phyloP scores from a whole-genome alignment of 2,888 invertebrate genomes.

The Lasioglossum figueresi region DNA sequence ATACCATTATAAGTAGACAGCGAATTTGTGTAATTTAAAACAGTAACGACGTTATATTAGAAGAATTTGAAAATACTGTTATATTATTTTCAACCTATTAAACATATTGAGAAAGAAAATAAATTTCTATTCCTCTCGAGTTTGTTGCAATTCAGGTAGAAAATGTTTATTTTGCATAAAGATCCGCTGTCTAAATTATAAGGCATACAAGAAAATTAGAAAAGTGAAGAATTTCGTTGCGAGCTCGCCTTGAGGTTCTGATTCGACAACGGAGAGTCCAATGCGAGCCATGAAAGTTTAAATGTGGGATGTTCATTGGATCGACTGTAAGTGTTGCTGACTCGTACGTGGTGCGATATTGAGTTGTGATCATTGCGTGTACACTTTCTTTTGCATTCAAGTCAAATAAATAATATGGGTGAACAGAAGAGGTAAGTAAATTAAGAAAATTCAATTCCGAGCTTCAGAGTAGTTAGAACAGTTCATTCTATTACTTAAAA shows the following conservation, averaged over 20 bases:
- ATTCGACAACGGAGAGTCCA: slow-evolving; percentile 48
- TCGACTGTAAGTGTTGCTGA: slow-evolving; percentile 60
- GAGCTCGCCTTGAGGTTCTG: slow-evolving; percentile 31
- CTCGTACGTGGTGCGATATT: slow-evolving; percentile 59
- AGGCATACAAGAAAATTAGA: neutral
- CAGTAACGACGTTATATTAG: too few relatives aligned
- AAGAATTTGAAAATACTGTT: too few relatives aligned
- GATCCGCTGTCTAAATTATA: neutral
- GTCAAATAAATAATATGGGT: slow-evolving; percentile 74
- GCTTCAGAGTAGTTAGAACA: slow-evolving; percentile 14
- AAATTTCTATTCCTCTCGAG: too few relatives aligned
- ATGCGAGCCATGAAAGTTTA: slow-evolving; percentile 65
- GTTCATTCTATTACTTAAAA: slow-evolving; percentile 40
- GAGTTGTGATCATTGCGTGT: slow-evolving; percentile 64
- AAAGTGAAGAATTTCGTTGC: neutral
- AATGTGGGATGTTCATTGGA: slow-evolving; percentile 61
- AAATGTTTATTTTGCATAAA: too few relatives aligned
- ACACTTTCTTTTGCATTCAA: slow-evolving; percentile 64
- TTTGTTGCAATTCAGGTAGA: too few relatives aligned
- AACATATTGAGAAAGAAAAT: too few relatives aligned
- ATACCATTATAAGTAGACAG: neutral
- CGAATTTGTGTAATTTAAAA: too few relatives aligned
- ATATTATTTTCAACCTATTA: too few relatives aligned
- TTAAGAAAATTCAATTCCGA: neutral
- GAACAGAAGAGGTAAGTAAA: slow-evolving; percentile 80